These are phyloP conservation scores for Myiopsitta monachus DNA, from an alignment of 2,113 vertebrate species.

Conservation along the genomic window DNA sequence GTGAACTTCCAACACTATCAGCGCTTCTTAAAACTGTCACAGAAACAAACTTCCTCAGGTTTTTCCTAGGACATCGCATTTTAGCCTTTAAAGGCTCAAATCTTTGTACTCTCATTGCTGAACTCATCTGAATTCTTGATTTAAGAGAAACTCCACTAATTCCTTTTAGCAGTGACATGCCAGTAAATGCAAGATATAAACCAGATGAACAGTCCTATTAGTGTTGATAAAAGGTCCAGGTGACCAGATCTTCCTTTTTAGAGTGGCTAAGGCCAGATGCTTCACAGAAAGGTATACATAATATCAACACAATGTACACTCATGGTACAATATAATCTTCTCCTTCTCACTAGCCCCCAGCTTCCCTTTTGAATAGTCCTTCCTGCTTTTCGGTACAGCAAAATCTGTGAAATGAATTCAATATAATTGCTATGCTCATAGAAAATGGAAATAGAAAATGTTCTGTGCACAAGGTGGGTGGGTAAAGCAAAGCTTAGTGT, in stretches of 20 bases:
- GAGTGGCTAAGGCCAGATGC: background rate
- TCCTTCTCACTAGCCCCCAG: background rate
- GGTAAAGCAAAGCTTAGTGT: background rate
- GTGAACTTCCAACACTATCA: background rate
- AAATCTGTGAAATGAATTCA: background rate
- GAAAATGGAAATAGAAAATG: background rate
- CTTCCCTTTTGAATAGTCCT: background rate
- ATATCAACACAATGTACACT: background rate
- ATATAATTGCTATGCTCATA: background rate
- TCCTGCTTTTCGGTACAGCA: background rate
- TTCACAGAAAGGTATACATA: background rate
- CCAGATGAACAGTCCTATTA: background rate
- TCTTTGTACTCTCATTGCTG: background rate
- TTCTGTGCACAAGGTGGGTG: background rate
- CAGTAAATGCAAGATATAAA: background rate
- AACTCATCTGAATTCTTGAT: background rate
- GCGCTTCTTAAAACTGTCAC: background rate
- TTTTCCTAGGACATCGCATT: background rate
- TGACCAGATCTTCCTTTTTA: background rate
- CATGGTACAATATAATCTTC: background rate
- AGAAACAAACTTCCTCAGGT: background rate
- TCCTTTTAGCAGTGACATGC: background rate
- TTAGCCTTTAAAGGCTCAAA: background rate
- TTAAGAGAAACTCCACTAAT: background rate
- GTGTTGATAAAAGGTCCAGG: background rate